Conservation (phyloP, 2,888 invertebrate species). For the Eupsilia transversa region DNA sequence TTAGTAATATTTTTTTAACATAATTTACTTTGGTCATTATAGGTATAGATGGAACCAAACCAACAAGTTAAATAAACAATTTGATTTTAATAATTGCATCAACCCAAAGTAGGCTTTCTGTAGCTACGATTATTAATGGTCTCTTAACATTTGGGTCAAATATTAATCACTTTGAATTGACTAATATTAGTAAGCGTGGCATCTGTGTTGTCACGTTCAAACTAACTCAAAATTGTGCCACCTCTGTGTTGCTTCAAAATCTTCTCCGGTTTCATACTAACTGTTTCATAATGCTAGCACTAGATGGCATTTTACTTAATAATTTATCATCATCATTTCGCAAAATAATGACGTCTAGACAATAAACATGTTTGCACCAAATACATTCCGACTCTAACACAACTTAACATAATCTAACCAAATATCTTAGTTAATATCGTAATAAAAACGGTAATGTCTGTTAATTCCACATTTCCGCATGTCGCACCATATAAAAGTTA, state of each 20-base stretch:
- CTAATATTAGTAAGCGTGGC: constrained; percentile 25
- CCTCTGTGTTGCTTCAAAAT: neutral
- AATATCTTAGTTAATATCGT: constrained; percentile 31
- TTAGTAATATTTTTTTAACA: neutral
- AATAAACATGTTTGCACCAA: constrained; percentile 5
- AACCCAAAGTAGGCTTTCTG: neutral
- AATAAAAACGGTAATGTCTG: constrained; percentile 61
- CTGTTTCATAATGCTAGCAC: constrained; percentile 29
- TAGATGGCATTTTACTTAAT: constrained; percentile 48
- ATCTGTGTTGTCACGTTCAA: constrained; percentile 36
- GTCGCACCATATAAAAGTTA: constrained; percentile 35
- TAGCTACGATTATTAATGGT: neutral
- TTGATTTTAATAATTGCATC: neutral
- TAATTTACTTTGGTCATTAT: neutral
- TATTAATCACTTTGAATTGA: neutral
- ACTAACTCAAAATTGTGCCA: neutral
- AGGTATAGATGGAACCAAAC: no score
- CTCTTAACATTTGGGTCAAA: neutral
- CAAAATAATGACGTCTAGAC: constrained; percentile 11
- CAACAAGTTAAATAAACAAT: no score
- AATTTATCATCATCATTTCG: neutral
- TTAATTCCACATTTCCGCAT: constrained; percentile 52
- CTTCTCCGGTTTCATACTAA: neutral
- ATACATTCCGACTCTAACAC: constrained; percentile 13
- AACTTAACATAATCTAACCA: constrained; percentile 16